A percentile compares a stretch with the other conserved stretches of the same genome.
Conservation (phyloP, 2,888 invertebrate species). For the Hylaea fasciaria region DNA sequence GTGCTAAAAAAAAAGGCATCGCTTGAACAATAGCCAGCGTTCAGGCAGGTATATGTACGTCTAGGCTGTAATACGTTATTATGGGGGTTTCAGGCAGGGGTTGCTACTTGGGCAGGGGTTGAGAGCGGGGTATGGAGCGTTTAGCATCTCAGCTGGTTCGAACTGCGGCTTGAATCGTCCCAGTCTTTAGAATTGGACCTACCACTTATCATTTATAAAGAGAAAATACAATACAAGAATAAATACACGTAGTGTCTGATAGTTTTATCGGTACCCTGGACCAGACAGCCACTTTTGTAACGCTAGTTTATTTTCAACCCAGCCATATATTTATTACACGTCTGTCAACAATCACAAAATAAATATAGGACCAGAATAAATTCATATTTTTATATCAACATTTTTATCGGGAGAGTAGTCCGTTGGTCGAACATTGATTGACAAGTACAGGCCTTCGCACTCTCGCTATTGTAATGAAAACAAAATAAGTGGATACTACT, state of each 20-base stretch:
- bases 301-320: no score
- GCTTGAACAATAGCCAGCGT: slow-evolving; percentile 68
- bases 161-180: no score
- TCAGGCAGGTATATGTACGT: slow-evolving; percentile 45
- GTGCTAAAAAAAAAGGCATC: slow-evolving; percentile 72
- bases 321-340: no score
- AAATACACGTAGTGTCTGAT: no score
- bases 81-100: not conserved
- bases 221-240: no score
- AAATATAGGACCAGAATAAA: slow-evolving; percentile 1
- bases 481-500: slow-evolving; percentile 9
- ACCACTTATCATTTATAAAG: no score
- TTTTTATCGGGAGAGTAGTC: slow-evolving; percentile 10
- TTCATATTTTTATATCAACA: slow-evolving; percentile 11
- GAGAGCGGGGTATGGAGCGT: no score
- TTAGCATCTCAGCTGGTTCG: no score
- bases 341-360: not conserved
- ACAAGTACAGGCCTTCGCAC: slow-evolving; percentile 41
- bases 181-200: no score
- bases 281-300: no score
- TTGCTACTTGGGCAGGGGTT: no score
- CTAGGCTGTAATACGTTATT: slow-evolving; percentile 3
- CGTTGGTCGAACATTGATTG: slow-evolving; percentile 29
- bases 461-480: slow-evolving; percentile 23
- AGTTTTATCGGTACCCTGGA: no score